Evolutionary conservation across 2,113 vertebrate genomes (phyloP).

Genomic region (Pao palembangensis): DNA sequence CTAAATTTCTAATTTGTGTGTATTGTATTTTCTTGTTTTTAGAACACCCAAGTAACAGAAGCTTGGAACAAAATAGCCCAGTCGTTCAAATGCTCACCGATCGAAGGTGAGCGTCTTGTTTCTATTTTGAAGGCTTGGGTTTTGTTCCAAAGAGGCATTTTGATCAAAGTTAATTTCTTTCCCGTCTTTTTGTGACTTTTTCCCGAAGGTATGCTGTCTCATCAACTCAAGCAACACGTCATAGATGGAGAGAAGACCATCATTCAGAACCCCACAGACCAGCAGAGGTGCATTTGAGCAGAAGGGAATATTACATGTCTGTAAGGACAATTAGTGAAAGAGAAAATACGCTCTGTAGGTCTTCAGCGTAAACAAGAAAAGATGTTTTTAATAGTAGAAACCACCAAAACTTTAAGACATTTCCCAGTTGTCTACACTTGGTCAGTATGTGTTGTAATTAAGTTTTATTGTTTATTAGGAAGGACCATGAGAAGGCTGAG

Average conservation of each 20-base stretch:
- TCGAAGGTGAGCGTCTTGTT: slow-evolving; percentile 82
- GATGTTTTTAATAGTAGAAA: neutral
- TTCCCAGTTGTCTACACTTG: neutral
- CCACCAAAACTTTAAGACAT: too few species aligned
- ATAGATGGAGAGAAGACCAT: slow-evolving; percentile 97
- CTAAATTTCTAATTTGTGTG: neutral
- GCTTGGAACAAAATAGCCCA: slow-evolving; percentile 97
- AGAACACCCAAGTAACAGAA: slow-evolving; percentile 96
- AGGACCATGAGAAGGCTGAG: slow-evolving; percentile 96
- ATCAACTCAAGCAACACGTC: slow-evolving; percentile 94
- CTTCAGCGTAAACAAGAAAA: neutral
- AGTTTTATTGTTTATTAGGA: slow-evolving; percentile 69
- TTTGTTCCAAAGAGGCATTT: neutral
- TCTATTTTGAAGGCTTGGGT: neutral
- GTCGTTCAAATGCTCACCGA: slow-evolving; percentile 93
- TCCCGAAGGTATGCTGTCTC: slow-evolving; percentile 88
- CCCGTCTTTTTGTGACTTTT: slow-evolving; percentile 3
- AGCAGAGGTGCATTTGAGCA: slow-evolving; percentile 80
- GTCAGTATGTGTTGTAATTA: neutral
- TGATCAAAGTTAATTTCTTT: neutral
- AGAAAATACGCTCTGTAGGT: neutral
- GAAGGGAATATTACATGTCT: neutral
- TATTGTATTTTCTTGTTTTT: slow-evolving; percentile 1
- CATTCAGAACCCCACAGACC: slow-evolving; percentile 95
- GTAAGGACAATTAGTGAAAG: neutral